Conservation (phyloP, 2,888 invertebrate genomes). For the Hartigia nigra region DNA sequence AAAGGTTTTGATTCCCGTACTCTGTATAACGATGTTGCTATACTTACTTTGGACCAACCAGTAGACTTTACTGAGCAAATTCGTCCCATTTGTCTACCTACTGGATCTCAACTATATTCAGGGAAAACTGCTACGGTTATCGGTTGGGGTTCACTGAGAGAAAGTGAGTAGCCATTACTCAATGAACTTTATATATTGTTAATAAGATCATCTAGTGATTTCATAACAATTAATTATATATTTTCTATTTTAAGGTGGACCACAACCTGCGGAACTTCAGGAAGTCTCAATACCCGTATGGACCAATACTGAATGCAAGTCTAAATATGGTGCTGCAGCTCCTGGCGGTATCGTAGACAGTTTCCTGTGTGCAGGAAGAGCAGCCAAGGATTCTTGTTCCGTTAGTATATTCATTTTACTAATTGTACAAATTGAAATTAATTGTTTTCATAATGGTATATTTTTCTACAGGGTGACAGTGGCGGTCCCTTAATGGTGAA, state of each 20-base stretch:
- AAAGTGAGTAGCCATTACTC: constrained; percentile 70
- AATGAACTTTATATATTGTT: background rate
- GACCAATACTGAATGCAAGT: constrained; percentile 81
- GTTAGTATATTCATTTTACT: constrained; percentile 69
- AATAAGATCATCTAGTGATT: background rate
- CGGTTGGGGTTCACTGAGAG: constrained; percentile 88
- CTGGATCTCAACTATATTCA: constrained; percentile 72
- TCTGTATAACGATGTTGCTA: constrained; percentile 86
- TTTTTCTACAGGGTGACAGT: constrained; percentile 80
- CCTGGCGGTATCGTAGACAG: constrained; percentile 90
- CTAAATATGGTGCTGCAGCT: constrained; percentile 86
- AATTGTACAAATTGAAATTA: constrained; percentile 23
- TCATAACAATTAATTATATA: background rate
- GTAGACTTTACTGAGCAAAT: constrained; percentile 79
- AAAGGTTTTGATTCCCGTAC: constrained; percentile 86
- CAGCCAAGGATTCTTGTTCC: constrained; percentile 88
- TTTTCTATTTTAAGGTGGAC: constrained; percentile 72
- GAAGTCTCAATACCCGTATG: constrained; percentile 88
- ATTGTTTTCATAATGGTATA: constrained; percentile 6
- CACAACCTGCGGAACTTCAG: constrained; percentile 83
- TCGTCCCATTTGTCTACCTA: constrained; percentile 83
- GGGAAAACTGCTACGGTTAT: constrained; percentile 83
- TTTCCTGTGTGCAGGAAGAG: constrained; percentile 89
- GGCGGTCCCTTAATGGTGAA: constrained; percentile 89
- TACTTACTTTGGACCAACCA: constrained; percentile 82